Evolutionary conservation across 2,113 vertebrate species (phyloP), one percentile per base, ranked within the genome.

Genomic region (Dicerorhinus sumatrensis): DNA sequence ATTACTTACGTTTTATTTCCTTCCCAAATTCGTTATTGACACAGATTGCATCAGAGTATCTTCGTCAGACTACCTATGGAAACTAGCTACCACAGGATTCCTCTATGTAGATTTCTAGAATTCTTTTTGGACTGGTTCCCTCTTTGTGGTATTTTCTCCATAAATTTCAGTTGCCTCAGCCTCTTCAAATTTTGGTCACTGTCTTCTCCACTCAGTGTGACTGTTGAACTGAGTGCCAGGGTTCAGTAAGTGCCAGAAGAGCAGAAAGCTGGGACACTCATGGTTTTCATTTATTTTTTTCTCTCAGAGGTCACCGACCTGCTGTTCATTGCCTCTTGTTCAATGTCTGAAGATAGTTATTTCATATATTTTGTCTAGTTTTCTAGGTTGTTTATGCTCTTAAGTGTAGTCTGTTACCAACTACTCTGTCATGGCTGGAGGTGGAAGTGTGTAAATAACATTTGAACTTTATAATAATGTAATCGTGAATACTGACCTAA

Each of bases 401-500:
- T 79, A 63, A 27, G 20, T 33, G 81, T 70, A 48, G 80, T 85
- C 33, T 90, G 1, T 77, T 51, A 73, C 29, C 36, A 13, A 46
- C 36, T 69, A 27, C 48, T 70, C 16, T 75, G 58, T 56, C 23
- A 17, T 51, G 56, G 42, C 62, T 79, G 39, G n/a, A 91, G 31
- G 51, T 77, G 16, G n/a, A 95, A 82, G 39, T 75, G 7, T 88
- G 23, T 69, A 76, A 75, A 39, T 60, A 67, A 31, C 20, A 39
- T 82, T 88, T 83, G 36, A 63, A 88, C 79, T 92, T 92, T 48
- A 67, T 93, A 72, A 36, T 77, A 90, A 60, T 93, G n/a, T 58
- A 82, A 58, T 88, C 70, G 4, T 84, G 54, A 77, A 76, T 76
- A 20, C 67, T 93, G 70, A 16, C 63, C 54, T 42, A 69, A 90